Base-by-base conservation (phyloP, 1,140 invertebrate species). In the Papilio xuthus region DNA sequence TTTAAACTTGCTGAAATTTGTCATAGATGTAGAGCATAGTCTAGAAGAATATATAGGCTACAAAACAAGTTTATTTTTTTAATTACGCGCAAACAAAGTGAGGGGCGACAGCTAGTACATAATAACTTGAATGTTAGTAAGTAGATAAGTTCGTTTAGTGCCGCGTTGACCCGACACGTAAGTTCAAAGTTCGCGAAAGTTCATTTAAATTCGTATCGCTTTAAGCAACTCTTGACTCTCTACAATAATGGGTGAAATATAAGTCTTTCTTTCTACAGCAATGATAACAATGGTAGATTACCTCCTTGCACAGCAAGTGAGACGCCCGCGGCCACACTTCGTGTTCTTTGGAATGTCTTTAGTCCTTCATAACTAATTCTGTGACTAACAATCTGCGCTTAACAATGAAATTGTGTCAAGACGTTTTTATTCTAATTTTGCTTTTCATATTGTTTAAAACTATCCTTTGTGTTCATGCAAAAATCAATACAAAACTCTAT, bases 361-460 rank as follows among this genome's bases (percentile, higher is more conserved):
- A 88, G 83, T 87, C 86, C 86, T 83, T 85, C 83, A 84, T 88
- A 84, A 87, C 80, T 88, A 85, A 85, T 88, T 81, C 78, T 82
- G 80, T 83, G 73, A 75, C 78, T 77, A 80, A 88, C 87, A 88
- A 88, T 86, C 82, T 83, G 79, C 82, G 85, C 82, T 88, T 85
- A 86, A 81, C 84, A 81, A 80, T 82, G 80, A 88, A 88, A 87
- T 87, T 88, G 87, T 88, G 87, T 88, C 87, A 88, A 88, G 87
- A 82, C 79, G 63, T 85, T 86, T 82, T 85, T 82, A 79, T 82
- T 85, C 81, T 88, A 82, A 63, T 81, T 81, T 67, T 75, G 84
- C 76, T 84, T 80, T 7, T 77, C 80, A 80, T 32, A 80, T 77
- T 74, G 67, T 72, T 56, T 77, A 78, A 78, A 44, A 47, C 67